Percentiles rank a stretch among this genome's conserved stretches.
These are phyloP conservation scores for Parotocinclus haroldoi DNA, from an alignment of 2,797 vertebrate species.

Conservation along the genomic window DNA sequence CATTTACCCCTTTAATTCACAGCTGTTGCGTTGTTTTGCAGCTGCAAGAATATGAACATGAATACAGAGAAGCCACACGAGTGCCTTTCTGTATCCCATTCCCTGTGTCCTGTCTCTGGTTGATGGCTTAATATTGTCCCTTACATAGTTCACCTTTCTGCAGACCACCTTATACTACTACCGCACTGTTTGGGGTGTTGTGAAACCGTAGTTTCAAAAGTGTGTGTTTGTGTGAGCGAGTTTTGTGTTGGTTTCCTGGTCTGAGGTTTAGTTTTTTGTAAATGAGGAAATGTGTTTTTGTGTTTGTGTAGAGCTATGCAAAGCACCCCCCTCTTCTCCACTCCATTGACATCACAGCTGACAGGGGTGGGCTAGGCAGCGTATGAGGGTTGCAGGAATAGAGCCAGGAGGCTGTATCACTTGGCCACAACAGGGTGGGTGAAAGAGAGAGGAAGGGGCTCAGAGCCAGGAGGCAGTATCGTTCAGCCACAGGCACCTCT, in stretches of 20 bases:
- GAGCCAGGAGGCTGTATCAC: conserved; percentile 48
- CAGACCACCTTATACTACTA: not conserved
- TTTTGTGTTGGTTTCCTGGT: conserved; percentile 51
- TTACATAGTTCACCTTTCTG: conserved; percentile 20
- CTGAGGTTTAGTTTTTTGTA: conserved; percentile 50
- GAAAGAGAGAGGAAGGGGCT: conserved; percentile 31
- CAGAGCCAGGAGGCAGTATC: conserved; percentile 40
- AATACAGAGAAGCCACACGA: conserved; percentile 29
- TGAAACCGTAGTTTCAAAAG: not conserved
- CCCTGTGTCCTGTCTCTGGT: conserved; percentile 26
- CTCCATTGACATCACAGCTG: conserved; percentile 51
- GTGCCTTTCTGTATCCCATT: conserved; percentile 36
- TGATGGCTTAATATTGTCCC: conserved; percentile 5
- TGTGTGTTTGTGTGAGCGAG: not conserved
- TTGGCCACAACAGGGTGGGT: conserved; percentile 23
- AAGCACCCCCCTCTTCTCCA: conserved; percentile 11
- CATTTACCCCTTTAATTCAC: not conserved
- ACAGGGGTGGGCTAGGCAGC: conserved; percentile 25
- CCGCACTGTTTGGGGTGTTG: not conserved
- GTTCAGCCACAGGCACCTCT: conserved; percentile 23
- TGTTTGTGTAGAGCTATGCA: conserved; percentile 23
- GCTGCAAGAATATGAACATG: conserved; percentile 58
- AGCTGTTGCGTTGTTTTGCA: conserved; percentile 65
- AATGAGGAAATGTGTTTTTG: conserved; percentile 44
- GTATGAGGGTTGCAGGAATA: conserved; percentile 1